Evolutionary conservation across 1,140 invertebrate genomes (phyloP).

Genomic region (Drosophila pachea): DNA sequence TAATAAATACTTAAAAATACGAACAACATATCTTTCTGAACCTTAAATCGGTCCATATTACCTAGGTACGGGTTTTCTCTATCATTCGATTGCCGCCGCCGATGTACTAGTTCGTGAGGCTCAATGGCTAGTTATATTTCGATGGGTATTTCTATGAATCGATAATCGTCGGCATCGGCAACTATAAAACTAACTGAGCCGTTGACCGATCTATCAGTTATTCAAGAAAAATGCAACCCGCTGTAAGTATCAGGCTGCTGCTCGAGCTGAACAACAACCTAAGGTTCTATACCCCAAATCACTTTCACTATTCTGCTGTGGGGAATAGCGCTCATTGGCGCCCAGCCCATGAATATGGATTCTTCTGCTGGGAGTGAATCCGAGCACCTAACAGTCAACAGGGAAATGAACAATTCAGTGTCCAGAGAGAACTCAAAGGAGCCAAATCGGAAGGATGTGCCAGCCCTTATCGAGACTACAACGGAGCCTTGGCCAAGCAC

Average conservation of each 20-base stretch:
- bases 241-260: constrained; percentile 46
- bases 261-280: background rate
- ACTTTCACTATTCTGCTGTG: constrained; percentile 8
- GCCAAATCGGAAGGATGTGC: too few relatives aligned
- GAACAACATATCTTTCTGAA: too few relatives aligned
- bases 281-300: constrained; percentile 4
- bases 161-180: constrained; percentile 10
- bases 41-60: too few relatives aligned
- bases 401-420: too few relatives aligned
- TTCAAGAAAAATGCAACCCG: constrained; percentile 51
- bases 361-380: too few relatives aligned
- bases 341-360: background rate
- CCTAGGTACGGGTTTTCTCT: constrained; percentile 2
- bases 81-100: background rate
- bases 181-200: constrained; percentile 48
- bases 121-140: background rate
- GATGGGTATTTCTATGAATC: constrained; percentile 61
- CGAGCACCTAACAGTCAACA: too few relatives aligned
- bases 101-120: constrained; percentile 6
- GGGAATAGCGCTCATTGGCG: background rate
- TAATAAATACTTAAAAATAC: too few relatives aligned
- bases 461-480: too few relatives aligned
- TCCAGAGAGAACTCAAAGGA: background rate
- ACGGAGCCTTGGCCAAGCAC: too few relatives aligned
- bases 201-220: constrained; percentile 38